Base-by-base conservation (phyloP, 1,140 invertebrate species). In the Aphelenchoides besseyi region DNA sequence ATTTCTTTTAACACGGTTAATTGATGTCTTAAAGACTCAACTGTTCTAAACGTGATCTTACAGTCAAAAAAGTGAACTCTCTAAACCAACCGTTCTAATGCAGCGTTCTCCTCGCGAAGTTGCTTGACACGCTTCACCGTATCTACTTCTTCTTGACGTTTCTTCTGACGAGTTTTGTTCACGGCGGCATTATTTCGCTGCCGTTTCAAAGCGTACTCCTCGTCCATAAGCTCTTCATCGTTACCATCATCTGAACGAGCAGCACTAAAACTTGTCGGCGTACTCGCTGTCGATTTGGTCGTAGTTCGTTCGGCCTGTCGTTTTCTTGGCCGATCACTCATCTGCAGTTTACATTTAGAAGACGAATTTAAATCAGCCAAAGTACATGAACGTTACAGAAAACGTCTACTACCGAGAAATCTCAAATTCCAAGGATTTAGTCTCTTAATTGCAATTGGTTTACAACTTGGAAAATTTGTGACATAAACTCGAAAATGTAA, bases 1-100 rank as follows among this genome's bases (percentile, higher is more conserved):
- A 78, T 78, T 66, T 78, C 76, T 61, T 78, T 78, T 2, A 78
- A 70, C 2, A 78, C 29, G 16, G 48, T 61, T 36, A 78, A 57
- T 41, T 78, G 74, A n/a, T 66, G 62, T 57, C 73, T 53, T 69
- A 78, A 62, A 18, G 76, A 64, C 59, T 78, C 76, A 33, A 78
- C 64, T 57, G 68, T 76, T 54, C 76, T 78, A 29, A 71, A 69
- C n/a, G n/a, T n/a, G n/a, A 69, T 37, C 12, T 61, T 66, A 70
- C 33, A 29, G 2, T 55, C 28, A 32, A 33, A 36, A 16, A n/a
- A 18, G n/a, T n/a, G 2, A 70, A 72, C 3, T 2, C 62, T 9
- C 18, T 30, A 69, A 70, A 8, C 26, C 41, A 9, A 74, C 73
- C 64, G 68, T 29, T 76, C 74, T 26, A 76, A 37, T 5, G 53